phyloP scores from a whole-genome alignment of 2,113 vertebrate species.

The Anoplopoma fimbria region DNA sequence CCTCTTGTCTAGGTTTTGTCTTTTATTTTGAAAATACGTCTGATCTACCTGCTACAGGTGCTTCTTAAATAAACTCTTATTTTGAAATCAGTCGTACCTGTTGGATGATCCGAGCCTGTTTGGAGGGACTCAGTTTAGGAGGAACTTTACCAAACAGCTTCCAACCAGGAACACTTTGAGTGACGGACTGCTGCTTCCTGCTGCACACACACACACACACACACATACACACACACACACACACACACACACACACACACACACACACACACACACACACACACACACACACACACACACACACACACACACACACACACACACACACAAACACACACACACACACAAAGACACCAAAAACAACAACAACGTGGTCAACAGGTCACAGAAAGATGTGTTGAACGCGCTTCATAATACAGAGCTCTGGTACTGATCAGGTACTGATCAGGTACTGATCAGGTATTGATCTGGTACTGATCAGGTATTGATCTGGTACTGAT shows the following conservation, averaged over 20 bases:
- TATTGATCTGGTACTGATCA: too few relatives aligned
- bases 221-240: background rate
- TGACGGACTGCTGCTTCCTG: slow-evolving; percentile 28
- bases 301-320: background rate
- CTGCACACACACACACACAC: background rate
- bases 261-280: background rate
- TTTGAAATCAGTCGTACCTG: slow-evolving; percentile 16
- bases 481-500: too few relatives aligned
- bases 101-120: slow-evolving; percentile 16
- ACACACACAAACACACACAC: slow-evolving; percentile 3
- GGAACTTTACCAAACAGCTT: slow-evolving; percentile 29
- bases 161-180: slow-evolving; percentile 11
- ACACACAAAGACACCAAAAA: background rate
- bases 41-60: background rate
- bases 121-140: slow-evolving; percentile 9
- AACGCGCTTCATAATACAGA: too few relatives aligned
- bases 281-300: background rate
- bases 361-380: too few relatives aligned
- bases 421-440: too few relatives aligned
- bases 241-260: background rate
- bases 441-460: too few relatives aligned
- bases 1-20: background rate
- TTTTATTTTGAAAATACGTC: background rate
- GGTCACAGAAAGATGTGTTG: too few relatives aligned
- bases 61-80: background rate